These are phyloP conservation scores for Corythornis cristatus DNA, from an alignment of 2,113 vertebrate genomes.

Conservation along the genomic window DNA sequence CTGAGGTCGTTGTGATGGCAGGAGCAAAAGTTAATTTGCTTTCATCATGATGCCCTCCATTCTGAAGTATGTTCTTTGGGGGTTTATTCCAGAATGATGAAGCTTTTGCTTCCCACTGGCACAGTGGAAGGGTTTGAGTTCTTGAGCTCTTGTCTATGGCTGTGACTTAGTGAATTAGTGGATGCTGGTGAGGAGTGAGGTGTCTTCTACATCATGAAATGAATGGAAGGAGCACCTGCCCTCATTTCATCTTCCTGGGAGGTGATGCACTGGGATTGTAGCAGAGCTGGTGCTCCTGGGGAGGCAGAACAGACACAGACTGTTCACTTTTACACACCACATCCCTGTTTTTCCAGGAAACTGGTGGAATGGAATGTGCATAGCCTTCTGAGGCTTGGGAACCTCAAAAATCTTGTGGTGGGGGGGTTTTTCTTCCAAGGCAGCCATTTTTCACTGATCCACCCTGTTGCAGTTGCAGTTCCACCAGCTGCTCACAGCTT, in stretches of 20 bases:
- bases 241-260: not conserved
- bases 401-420: not conserved
- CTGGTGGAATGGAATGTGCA: not conserved
- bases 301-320: not conserved
- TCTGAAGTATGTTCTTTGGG: not conserved
- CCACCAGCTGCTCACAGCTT: not conserved
- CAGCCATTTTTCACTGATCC: not conserved
- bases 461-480: not conserved
- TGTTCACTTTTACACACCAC: not conserved
- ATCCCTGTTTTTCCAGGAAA: conserved; percentile 8
- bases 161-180: not conserved
- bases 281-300: not conserved
- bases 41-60: not conserved
- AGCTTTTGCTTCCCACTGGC: not conserved
- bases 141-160: not conserved
- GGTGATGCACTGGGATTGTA: not conserved
- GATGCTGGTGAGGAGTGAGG: not conserved
- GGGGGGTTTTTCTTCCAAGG: not conserved
- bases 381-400: not conserved
- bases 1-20: not conserved
- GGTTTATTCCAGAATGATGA: not conserved
- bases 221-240: not conserved
- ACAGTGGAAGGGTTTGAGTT: not conserved
- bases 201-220: not conserved
- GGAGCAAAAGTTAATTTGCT: not conserved